phyloP scores from a whole-genome alignment of 2,888 invertebrate species.

The Hypercompe scribonia region DNA sequence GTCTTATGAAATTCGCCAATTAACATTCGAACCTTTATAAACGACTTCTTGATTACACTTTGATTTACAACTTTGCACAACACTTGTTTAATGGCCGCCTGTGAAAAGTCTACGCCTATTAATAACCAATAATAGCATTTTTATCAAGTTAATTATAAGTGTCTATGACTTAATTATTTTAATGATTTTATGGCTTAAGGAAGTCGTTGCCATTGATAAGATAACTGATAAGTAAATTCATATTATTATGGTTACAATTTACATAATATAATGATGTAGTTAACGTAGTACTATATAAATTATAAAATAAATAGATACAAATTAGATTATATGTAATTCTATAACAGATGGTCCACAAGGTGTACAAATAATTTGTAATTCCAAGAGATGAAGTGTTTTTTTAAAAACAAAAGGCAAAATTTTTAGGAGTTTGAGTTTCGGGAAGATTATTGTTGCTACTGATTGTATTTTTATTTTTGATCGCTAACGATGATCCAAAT shows the following conservation, averaged over 20 bases:
- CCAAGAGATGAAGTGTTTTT: no score
- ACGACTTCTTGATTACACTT: slow-evolving; percentile 56
- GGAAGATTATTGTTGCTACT: no score
- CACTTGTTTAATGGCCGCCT: slow-evolving; percentile 51
- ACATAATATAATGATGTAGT: background rate
- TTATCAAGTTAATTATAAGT: slow-evolving; percentile 36
- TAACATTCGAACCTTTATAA: slow-evolving; percentile 66
- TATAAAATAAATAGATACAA: background rate
- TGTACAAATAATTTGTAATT: no score
- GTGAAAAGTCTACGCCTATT: slow-evolving; percentile 45
- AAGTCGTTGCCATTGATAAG: slow-evolving; percentile 7
- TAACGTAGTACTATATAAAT: background rate
- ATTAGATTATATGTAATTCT: no score
- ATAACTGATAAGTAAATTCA: background rate
- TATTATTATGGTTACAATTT: background rate
- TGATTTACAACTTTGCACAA: slow-evolving; percentile 51
- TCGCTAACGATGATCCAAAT: background rate
- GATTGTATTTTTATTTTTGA: no score
- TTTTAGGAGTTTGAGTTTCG: no score
- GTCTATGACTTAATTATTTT: slow-evolving; percentile 38
- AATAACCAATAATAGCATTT: slow-evolving; percentile 37
- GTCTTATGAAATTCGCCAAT: slow-evolving; percentile 66
- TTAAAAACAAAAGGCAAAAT: no score
- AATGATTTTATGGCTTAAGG: slow-evolving; percentile 14
- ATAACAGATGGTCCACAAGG: no score